phyloP scores from a whole-genome alignment of 2,888 invertebrate genomes.

The Apamea anceps region DNA sequence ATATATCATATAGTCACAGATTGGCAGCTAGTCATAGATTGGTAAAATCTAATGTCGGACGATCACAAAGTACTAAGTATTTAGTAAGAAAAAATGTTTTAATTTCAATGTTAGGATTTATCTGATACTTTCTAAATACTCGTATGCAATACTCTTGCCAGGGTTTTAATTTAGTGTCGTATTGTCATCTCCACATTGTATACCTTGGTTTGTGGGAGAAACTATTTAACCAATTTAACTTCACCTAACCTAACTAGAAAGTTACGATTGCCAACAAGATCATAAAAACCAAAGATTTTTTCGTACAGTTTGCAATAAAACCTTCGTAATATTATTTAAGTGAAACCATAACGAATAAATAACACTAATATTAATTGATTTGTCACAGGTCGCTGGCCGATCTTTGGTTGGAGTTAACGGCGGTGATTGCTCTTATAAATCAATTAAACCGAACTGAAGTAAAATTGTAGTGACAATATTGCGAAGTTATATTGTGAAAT shows the following conservation, averaged over 20 bases:
- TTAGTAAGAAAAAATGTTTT: too few relatives aligned
- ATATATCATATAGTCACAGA: too few relatives aligned
- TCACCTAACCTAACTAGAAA: neutral
- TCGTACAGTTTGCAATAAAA: neutral
- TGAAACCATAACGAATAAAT: conserved; percentile 4
- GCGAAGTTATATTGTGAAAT: conserved; percentile 36
- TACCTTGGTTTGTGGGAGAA: neutral
- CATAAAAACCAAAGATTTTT: neutral
- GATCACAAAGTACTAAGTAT: too few relatives aligned
- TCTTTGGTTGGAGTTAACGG: conserved; percentile 53
- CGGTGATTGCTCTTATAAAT: conserved; percentile 49
- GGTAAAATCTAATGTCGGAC: too few relatives aligned
- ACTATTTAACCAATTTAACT: neutral
- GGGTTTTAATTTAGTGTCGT: too few relatives aligned
- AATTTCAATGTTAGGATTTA: too few relatives aligned
- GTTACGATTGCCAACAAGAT: neutral
- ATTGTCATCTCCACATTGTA: too few relatives aligned
- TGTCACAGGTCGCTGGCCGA: conserved; percentile 46
- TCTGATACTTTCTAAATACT: too few relatives aligned
- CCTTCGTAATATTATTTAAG: neutral
- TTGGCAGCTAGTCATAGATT: too few relatives aligned
- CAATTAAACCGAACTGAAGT: conserved; percentile 49
- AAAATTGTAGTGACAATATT: conserved; percentile 54
- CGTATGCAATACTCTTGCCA: too few relatives aligned
- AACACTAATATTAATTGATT: conserved; percentile 44